A percentile compares a stretch with the other conserved stretches of the same genome.
Conservation (phyloP, 2,888 invertebrate genomes). For the Yponomeuta malinellus region DNA sequence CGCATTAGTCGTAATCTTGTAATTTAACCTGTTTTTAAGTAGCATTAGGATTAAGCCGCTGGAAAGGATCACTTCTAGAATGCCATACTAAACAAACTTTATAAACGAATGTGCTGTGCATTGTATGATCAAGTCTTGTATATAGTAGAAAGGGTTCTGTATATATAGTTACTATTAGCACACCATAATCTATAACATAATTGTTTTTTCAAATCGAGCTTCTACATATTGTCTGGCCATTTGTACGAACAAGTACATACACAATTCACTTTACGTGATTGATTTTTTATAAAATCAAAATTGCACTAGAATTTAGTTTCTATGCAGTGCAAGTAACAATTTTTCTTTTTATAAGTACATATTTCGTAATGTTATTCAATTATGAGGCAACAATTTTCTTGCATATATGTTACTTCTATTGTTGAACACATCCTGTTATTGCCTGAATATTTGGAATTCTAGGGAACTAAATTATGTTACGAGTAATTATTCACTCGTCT, state of each 20-base stretch:
- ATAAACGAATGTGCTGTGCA: conserved; percentile 29
- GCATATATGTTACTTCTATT: too few species aligned
- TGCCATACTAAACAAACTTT: conserved; percentile 10
- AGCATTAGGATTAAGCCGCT: neutral
- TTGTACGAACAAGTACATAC: neutral
- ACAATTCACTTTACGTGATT: neutral
- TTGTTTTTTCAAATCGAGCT: neutral
- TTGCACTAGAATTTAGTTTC: neutral
- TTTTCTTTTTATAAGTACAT: too few species aligned
- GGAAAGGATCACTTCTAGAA: neutral
- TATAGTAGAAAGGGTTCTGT: conserved; percentile 29
- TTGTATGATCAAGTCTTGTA: conserved; percentile 32
- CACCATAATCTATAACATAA: conserved; percentile 18
- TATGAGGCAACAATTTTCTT: too few species aligned
- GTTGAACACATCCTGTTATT: too few species aligned
- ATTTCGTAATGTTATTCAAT: too few species aligned
- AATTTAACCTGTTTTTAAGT: neutral
- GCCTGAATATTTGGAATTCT: neutral
- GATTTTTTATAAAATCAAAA: neutral
- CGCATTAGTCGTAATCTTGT: neutral
- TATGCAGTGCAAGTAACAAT: too few species aligned
- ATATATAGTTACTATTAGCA: conserved; percentile 26
- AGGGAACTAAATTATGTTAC: neutral
- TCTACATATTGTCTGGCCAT: neutral
- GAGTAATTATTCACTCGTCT: neutral